Conservation (phyloP, 2,888 invertebrate genomes). For the Caenorhabditis parvicauda region DNA sequence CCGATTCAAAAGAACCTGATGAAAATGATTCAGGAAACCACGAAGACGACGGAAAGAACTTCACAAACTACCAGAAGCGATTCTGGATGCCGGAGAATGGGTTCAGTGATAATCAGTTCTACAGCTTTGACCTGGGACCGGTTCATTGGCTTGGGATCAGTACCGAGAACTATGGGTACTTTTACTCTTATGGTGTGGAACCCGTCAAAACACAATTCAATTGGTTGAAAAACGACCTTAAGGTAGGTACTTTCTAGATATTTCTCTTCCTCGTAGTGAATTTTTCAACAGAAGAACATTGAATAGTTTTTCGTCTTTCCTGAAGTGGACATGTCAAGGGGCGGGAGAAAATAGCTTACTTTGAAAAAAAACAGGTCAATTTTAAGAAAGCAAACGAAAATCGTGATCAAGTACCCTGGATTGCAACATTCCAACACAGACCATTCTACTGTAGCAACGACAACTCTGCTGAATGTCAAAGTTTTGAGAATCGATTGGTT, state of each 20-base stretch:
- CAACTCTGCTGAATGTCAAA: conserved; percentile 63
- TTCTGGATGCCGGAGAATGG: conserved; percentile 82
- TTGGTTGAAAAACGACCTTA: conserved; percentile 56
- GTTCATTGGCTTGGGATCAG: conserved; percentile 87
- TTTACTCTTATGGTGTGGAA: conserved; percentile 79
- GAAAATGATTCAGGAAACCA: too few species aligned
- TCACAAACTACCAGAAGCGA: conserved; percentile 85
- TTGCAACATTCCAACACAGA: conserved; percentile 78
- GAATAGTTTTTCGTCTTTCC: too few species aligned
- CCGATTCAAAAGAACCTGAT: too few species aligned
- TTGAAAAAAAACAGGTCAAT: too few species aligned
- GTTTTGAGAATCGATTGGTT: conserved; percentile 54
- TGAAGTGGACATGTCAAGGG: too few species aligned
- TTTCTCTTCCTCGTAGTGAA: neutral
- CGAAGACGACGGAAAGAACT: conserved; percentile 73
- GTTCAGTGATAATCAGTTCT: conserved; percentile 65
- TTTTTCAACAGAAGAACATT: neutral
- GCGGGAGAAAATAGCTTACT: too few species aligned
- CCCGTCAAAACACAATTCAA: conserved; percentile 65
- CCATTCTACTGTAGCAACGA: conserved; percentile 82
- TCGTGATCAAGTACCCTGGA: conserved; percentile 72
- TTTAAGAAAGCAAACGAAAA: conserved; percentile 29
- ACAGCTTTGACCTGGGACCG: conserved; percentile 85
- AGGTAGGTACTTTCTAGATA: conserved; percentile 20
- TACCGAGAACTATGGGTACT: conserved; percentile 87